Evolutionary conservation across 1,140 invertebrate species (phyloP).

Genomic region (Drosophila nannoptera): DNA sequence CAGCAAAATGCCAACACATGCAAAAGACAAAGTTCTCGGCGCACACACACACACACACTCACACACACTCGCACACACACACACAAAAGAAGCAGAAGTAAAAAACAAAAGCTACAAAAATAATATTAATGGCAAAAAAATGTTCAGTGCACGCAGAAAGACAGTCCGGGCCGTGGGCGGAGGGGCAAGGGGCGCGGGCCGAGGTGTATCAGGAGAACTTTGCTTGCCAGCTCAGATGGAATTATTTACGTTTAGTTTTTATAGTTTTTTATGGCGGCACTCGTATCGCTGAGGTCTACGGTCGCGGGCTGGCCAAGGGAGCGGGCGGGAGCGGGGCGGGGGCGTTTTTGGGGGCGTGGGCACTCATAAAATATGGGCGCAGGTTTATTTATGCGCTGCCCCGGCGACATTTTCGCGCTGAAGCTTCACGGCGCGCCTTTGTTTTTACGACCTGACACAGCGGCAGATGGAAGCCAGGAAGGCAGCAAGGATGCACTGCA

Average conservation of each 20-base stretch:
- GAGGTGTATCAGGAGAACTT: slow-evolving; percentile 43
- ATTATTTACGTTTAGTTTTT: slow-evolving; percentile 78
- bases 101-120: slow-evolving; percentile 38
- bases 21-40: slow-evolving; percentile 72
- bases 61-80: neutral
- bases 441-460: slow-evolving; percentile 68
- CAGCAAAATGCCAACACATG: slow-evolving; percentile 75
- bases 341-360: slow-evolving; percentile 40
- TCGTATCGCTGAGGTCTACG: slow-evolving; percentile 9
- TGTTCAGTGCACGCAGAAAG: slow-evolving; percentile 40
- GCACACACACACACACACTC: slow-evolving; percentile 5
- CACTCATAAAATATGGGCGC: slow-evolving; percentile 72
- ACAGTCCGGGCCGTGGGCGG: slow-evolving; percentile 14
- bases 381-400: slow-evolving; percentile 71
- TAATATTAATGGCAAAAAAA: slow-evolving; percentile 76
- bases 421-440: slow-evolving; percentile 33
- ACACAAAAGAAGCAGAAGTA: slow-evolving; percentile 34
- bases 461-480: neutral
- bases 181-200: neutral
- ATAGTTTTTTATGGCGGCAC: slow-evolving; percentile 65
- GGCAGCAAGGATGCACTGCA: slow-evolving; percentile 3
- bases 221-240: slow-evolving; percentile 57
- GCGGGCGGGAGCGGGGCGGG: neutral
- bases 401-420: slow-evolving; percentile 57
- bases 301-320: neutral